These are phyloP conservation scores for Drosophila barbarae DNA, from an alignment of 2,888 invertebrate species.

Conservation along the genomic window DNA sequence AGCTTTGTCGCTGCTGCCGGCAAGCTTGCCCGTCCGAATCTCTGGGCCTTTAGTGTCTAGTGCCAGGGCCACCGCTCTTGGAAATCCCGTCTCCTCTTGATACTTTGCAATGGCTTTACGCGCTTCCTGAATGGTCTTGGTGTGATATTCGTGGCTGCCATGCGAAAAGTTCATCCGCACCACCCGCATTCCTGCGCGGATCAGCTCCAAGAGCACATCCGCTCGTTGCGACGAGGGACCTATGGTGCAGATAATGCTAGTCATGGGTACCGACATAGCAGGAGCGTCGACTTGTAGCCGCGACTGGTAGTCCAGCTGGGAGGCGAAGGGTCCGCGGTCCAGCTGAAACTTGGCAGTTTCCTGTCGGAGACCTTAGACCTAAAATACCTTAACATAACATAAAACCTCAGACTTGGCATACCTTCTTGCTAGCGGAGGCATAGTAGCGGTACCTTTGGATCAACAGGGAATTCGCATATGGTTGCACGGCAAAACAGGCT, in stretches of 20 bases:
- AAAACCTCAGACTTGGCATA: neutral
- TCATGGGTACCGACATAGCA: conserved; percentile 90
- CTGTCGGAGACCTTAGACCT: neutral
- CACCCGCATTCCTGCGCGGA: conserved; percentile 97
- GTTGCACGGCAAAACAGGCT: conserved; percentile 4
- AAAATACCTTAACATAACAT: too few species aligned
- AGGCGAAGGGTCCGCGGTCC: conserved; percentile 63
- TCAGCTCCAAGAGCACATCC: conserved; percentile 92
- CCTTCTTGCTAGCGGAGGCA: conserved; percentile 26
- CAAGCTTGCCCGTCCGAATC: conserved; percentile 95
- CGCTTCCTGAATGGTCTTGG: conserved; percentile 92
- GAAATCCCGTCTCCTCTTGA: conserved; percentile 85
- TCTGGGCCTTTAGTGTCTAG: conserved; percentile 99
- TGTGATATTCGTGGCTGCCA: conserved; percentile 96
- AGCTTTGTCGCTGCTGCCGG: conserved; percentile 89
- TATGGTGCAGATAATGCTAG: conserved; percentile 98
- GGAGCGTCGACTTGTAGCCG: conserved; percentile 94
- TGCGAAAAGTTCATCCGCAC: conserved; percentile 97
- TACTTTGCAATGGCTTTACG: conserved; percentile 89
- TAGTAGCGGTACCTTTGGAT: conserved; percentile 3
- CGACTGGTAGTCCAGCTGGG: conserved; percentile 95
- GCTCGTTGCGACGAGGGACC: conserved; percentile 91
- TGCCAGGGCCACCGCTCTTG: conserved; percentile 93
- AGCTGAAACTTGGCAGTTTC: neutral
- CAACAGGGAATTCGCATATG: conserved; percentile 2